Evolutionary conservation across 1,140 invertebrate species (phyloP).

Genomic region (Lordiphosa collinella): DNA sequence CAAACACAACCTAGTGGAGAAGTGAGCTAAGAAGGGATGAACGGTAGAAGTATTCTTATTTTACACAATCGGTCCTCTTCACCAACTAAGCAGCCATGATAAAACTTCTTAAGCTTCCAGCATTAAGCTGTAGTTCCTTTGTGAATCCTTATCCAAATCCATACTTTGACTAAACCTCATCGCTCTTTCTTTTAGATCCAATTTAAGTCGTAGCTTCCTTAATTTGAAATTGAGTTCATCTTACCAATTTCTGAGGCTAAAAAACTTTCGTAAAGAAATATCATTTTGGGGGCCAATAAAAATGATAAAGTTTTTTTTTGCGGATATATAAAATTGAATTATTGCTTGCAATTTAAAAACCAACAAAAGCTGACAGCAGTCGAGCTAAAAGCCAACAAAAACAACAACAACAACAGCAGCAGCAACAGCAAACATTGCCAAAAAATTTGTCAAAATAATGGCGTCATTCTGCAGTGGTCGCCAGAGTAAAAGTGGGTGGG

Average conservation of each 20-base stretch:
- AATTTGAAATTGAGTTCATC: neutral
- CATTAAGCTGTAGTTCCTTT: no score
- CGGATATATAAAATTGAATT: conserved; percentile 79
- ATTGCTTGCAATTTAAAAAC: conserved; percentile 77
- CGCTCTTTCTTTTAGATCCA: neutral
- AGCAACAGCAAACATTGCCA: conserved; percentile 65
- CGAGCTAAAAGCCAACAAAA: conserved; percentile 59
- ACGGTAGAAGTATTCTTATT: no score
- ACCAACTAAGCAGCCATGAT: no score
- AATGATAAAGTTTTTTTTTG: conserved; percentile 68
- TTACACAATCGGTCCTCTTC: no score
- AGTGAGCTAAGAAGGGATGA: no score
- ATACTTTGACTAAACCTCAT: no score
- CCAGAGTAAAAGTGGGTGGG: conserved; percentile 30
- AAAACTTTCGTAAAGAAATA: conserved; percentile 22
- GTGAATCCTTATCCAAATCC: no score
- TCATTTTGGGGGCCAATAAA: conserved; percentile 59
- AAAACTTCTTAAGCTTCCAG: no score
- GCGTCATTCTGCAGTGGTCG: conserved; percentile 75
- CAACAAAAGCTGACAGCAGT: conserved; percentile 74
- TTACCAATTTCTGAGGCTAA: conserved; percentile 34
- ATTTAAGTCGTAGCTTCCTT: neutral
- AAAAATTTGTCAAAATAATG: conserved; percentile 79
- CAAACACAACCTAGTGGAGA: no score
- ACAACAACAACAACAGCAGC: conserved; percentile 25